Conservation (phyloP, 2,888 invertebrate genomes). For the Drosophila gaucha region DNA sequence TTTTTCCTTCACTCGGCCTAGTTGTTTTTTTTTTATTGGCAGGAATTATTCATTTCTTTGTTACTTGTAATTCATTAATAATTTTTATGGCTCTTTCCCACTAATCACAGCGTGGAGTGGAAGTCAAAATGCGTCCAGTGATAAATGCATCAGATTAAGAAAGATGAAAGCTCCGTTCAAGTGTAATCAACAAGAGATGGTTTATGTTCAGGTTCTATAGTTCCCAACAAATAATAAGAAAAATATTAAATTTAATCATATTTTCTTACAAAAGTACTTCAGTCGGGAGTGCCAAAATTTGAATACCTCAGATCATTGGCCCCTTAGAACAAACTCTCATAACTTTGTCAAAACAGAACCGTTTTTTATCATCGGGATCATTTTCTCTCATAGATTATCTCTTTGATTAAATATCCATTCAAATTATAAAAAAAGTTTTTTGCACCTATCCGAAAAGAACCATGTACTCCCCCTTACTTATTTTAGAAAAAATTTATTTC, state of each 20-base stretch:
- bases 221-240: neutral
- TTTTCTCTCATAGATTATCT: too few relatives aligned
- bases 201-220: neutral
- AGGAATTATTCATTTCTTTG: conserved; percentile 71
- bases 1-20: too few relatives aligned
- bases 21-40: conserved; percentile 37
- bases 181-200: neutral
- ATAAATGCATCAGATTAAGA: conserved; percentile 13
- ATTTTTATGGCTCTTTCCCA: conserved; percentile 52
- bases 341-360: too few relatives aligned
- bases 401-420: too few relatives aligned
- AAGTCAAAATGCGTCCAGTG: conserved; percentile 48
- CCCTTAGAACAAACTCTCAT: too few relatives aligned
- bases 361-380: too few relatives aligned
- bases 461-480: too few relatives aligned
- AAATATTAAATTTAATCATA: neutral
- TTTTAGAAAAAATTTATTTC: too few relatives aligned
- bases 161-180: neutral
- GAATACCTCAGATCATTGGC: too few relatives aligned
- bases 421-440: too few relatives aligned
- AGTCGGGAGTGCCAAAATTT: neutral
- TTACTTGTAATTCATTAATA: conserved; percentile 66
- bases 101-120: conserved; percentile 32
- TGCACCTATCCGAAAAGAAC: too few relatives aligned
- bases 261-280: neutral